phyloP scores from a whole-genome alignment of 2,797 vertebrate genomes.

The Malurus splendens region DNA sequence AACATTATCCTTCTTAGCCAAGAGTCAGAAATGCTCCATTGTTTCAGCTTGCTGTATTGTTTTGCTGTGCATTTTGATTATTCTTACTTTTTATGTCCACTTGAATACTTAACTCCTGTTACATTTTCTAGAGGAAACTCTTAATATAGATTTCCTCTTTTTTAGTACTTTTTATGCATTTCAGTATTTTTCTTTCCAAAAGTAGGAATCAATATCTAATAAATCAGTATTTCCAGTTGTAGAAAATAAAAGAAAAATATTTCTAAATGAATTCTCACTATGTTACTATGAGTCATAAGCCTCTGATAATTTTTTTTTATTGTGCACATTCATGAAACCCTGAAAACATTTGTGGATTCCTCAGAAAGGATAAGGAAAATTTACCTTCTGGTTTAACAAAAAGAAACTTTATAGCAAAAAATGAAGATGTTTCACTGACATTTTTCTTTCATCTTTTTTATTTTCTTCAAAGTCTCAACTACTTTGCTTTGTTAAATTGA shows the following conservation, averaged over 20 bases:
- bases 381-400: slow-evolving; percentile 46
- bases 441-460: slow-evolving; percentile 58
- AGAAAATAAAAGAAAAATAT: slow-evolving; percentile 58
- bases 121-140: slow-evolving; percentile 71
- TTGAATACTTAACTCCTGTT: slow-evolving; percentile 63
- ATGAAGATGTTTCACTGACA: slow-evolving; percentile 65
- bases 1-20: slow-evolving; percentile 52
- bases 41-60: slow-evolving; percentile 65
- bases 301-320: slow-evolving; percentile 35
- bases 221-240: slow-evolving; percentile 65
- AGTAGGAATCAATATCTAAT: slow-evolving; percentile 64
- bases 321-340: slow-evolving; percentile 41
- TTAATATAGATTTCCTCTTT: slow-evolving; percentile 61
- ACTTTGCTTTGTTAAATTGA: slow-evolving; percentile 67
- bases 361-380: slow-evolving; percentile 59
- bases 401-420: slow-evolving; percentile 67
- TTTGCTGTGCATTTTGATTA: slow-evolving; percentile 62
- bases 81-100: slow-evolving; percentile 61
- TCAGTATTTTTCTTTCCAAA: slow-evolving; percentile 69
- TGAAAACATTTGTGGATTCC: slow-evolving; percentile 59
- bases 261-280: slow-evolving; percentile 56
- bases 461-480: slow-evolving; percentile 64
- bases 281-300: slow-evolving; percentile 37
- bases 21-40: slow-evolving; percentile 59
- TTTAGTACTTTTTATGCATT: slow-evolving; percentile 61